Conservation (phyloP, 2,797 vertebrate genomes). For the Vipera ursinii region DNA sequence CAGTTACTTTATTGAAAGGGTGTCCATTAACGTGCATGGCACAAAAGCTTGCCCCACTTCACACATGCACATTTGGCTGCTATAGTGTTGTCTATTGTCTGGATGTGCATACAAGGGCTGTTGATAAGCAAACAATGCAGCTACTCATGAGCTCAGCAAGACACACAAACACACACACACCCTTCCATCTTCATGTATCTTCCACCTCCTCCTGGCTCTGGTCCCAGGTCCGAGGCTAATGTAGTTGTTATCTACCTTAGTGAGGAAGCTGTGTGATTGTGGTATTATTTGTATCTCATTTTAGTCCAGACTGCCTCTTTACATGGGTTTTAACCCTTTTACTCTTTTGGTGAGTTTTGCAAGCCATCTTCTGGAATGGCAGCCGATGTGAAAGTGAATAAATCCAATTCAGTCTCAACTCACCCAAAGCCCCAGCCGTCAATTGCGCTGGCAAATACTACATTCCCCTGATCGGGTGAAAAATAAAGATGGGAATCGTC, state of each 20-base stretch:
- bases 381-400: neutral
- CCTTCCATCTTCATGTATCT: neutral
- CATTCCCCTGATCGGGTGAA: constrained; percentile 92
- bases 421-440: constrained; percentile 98
- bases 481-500: constrained; percentile 97
- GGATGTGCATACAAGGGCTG: neutral
- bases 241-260: neutral
- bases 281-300: neutral
- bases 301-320: neutral
- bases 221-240: neutral
- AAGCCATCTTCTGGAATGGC: neutral
- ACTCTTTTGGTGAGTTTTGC: neutral
- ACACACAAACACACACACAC: too few species aligned
- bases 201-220: neutral
- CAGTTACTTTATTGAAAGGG: neutral
- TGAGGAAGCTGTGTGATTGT: too few species aligned
- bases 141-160: too few species aligned
- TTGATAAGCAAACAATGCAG: neutral
- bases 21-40: neutral
- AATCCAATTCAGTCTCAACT: constrained; percentile 17
- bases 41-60: neutral
- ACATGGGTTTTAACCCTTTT: neutral
- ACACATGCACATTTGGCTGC: neutral
- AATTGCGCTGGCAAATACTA: constrained; percentile 91
- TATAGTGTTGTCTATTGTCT: neutral